These are phyloP conservation scores for Nibea albiflora DNA, from an alignment of 2,113 vertebrate genomes.

Conservation along the genomic window DNA sequence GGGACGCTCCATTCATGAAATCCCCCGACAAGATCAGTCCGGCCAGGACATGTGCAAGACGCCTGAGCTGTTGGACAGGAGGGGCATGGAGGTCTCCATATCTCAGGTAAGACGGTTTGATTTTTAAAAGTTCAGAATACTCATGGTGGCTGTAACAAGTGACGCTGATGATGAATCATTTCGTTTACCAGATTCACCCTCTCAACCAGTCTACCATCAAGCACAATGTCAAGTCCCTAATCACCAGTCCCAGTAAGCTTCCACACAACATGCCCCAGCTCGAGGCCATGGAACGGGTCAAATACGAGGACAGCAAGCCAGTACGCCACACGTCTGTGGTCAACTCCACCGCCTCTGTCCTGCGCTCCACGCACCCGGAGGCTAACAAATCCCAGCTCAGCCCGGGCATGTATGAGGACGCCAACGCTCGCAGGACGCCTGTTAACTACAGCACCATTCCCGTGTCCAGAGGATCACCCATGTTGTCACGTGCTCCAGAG, in stretches of 20 bases:
- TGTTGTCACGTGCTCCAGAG: conserved; percentile 90
- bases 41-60: conserved; percentile 93
- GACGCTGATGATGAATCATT: neutral
- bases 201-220: conserved; percentile 94
- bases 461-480: conserved; percentile 93
- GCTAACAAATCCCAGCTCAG: conserved; percentile 92
- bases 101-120: conserved; percentile 87
- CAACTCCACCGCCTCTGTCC: conserved; percentile 94
- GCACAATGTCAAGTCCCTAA: conserved; percentile 98
- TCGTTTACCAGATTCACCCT: conserved; percentile 87
- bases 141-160: neutral
- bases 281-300: conserved; percentile 90
- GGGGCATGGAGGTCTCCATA: conserved; percentile 91
- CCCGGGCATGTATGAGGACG: conserved; percentile 96
- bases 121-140: neutral
- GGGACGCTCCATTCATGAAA: conserved; percentile 98
- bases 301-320: conserved; percentile 93
- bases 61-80: conserved; percentile 89
- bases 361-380: conserved; percentile 96
- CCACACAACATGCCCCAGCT: conserved; percentile 89
- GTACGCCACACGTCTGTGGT: conserved; percentile 94
- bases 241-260: conserved; percentile 93
- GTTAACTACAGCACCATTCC: conserved; percentile 92
- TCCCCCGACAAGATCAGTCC: conserved; percentile 92
- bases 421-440: conserved; percentile 92